Evolutionary conservation across 2,113 vertebrate species (phyloP).

Genomic region (Vulpes ferrilata): DNA sequence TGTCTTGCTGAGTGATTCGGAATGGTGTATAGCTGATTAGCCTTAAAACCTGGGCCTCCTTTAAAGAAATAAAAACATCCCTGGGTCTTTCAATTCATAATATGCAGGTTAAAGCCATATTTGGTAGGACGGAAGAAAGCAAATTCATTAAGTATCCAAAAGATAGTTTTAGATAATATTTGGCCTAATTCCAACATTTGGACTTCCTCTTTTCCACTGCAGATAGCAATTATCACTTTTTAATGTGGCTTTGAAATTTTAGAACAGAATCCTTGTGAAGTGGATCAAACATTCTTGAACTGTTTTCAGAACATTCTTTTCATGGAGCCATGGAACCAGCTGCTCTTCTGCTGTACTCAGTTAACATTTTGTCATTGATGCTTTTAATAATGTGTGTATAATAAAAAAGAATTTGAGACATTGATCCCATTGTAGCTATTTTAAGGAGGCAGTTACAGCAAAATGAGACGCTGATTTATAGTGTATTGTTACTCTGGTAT

Average conservation of each 20-base stretch:
- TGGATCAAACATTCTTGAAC: constrained; percentile 87
- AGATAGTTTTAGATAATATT: constrained; percentile 42
- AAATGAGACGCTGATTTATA: constrained; percentile 79
- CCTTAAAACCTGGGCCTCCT: neutral
- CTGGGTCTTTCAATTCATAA: neutral
- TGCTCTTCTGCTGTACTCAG: constrained; percentile 82
- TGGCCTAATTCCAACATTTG: constrained; percentile 77
- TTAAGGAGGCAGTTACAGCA: constrained; percentile 72
- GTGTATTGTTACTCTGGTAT: constrained; percentile 62
- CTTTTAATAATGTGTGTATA: constrained; percentile 75
- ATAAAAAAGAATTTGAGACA: constrained; percentile 80
- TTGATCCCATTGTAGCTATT: constrained; percentile 78
- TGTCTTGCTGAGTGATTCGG: constrained; percentile 1
- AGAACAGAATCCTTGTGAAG: constrained; percentile 84
- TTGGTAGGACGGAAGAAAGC: constrained; percentile 26
- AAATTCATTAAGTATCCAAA: constrained; percentile 30
- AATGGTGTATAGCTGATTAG: constrained; percentile 47
- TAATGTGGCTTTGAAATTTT: constrained; percentile 88
- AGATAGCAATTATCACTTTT: constrained; percentile 87
- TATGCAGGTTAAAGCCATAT: constrained; percentile 11
- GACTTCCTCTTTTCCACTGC: constrained; percentile 86
- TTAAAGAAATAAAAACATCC: neutral
- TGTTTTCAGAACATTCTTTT: constrained; percentile 87
- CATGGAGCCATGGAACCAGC: constrained; percentile 82
- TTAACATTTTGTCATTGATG: constrained; percentile 78